Conservation (phyloP, 2,888 invertebrate species). For the Chymomyza amoena region DNA sequence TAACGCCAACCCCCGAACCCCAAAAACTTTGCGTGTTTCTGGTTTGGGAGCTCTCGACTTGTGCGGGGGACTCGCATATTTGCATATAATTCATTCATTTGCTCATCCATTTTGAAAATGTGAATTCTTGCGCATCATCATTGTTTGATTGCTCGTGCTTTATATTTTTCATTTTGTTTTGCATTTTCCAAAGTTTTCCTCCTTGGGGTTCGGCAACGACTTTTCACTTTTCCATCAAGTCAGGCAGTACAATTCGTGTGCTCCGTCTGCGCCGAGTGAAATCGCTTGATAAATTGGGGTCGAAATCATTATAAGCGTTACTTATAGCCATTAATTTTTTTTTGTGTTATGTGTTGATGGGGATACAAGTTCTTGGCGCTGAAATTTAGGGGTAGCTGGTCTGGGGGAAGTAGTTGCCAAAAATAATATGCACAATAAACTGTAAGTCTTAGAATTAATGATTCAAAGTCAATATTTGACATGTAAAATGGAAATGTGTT, state of each 20-base stretch:
- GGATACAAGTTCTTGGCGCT: not conserved
- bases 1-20: conserved; percentile 5
- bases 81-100: conserved; percentile 66
- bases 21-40: not conserved
- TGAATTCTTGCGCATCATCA: conserved; percentile 76
- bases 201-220: conserved; percentile 25
- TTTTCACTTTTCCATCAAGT: conserved; percentile 51
- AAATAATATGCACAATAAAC: not conserved
- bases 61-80: conserved; percentile 40
- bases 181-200: conserved; percentile 17
- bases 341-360: not conserved
- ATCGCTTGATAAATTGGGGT: conserved; percentile 74
- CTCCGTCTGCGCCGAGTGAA: conserved; percentile 22
- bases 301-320: conserved; percentile 73
- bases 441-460: not conserved
- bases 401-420: not conserved
- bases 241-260: conserved; percentile 3
- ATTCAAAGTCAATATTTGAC: not conserved
- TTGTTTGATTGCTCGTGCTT: conserved; percentile 74
- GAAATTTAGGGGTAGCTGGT: not conserved
- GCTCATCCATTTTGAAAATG: conserved; percentile 69
- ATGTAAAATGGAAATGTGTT: not conserved
- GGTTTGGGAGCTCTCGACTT: conserved; percentile 9
- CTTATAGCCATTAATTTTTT: conserved; percentile 64
- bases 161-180: conserved; percentile 52